Evolutionary conservation across 37 sponge, comb jelly and placozoan genomes (phyloP), one percentile per base, ranked within the genome.

Genomic region (Mnemiopsis leidyi): DNA sequence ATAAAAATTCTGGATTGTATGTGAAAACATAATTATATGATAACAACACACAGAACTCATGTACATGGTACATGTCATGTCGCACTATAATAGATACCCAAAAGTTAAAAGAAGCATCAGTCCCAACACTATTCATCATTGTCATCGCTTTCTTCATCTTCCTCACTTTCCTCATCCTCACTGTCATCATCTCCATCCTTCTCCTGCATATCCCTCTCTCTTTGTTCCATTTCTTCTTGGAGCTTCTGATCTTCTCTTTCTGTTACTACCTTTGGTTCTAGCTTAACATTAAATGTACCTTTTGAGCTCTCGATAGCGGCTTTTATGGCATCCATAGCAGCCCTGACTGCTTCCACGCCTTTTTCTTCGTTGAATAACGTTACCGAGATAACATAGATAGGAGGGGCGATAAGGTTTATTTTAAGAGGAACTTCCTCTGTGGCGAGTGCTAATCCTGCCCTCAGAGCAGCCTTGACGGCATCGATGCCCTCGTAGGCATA

Each of bases 401-500:
- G 99, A 0, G 99, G 99, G 20, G 99, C 99, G 68, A 98, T 98
- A 71, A 98, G 94, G 71, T 97, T 97, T 76, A 98, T 98, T 96
- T 96, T 36, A 25, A 94, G 82, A 31, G 98, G 98, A 93, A 97
- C 93, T 24, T 94, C 96, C 93, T 95, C 96, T 0, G 96, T 95
- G 23, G 97, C 95, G 33, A 94, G 88, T 13, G 32, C 36, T 68
- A 98, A 94, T 0, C 99, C 99, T 34, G 94, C 95, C 38, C 76
- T 95, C 79, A 98, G 94, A 0, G 99, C 95, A 25, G 36, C 71
- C 83, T 97, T 98, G 23, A 98, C 96, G 67, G 99, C 99, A 92
- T 98, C 99, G 69, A 98, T 96, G 1, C 99, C 99, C 69, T 98
- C 99, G 69, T 98, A 98, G 24, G 95, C 95, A 83, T 98, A 98